phyloP scores from a whole-genome alignment of 2,113 vertebrate species.

The Thymallus thymallus region DNA sequence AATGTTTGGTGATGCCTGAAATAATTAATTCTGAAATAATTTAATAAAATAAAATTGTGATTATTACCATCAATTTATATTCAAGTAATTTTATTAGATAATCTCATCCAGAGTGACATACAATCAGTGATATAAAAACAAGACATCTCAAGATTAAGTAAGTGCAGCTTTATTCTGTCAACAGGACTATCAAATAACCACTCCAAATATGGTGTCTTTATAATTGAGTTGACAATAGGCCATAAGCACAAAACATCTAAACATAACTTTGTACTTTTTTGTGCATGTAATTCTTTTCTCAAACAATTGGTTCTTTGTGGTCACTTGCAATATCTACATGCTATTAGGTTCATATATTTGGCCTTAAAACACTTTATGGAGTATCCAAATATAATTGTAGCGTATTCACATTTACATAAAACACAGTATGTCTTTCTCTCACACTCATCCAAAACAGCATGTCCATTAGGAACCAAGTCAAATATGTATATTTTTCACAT shows the following conservation, averaged over 20 bases:
- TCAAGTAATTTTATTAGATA: background rate
- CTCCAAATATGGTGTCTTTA: slow-evolving; percentile 2
- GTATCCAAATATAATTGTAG: background rate
- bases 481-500: background rate
- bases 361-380: background rate
- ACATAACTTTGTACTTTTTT: background rate
- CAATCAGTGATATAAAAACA: background rate
- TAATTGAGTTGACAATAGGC: background rate
- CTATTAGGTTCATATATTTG: background rate
- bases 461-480: background rate
- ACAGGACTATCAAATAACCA: background rate
- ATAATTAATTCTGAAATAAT: background rate
- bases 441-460: background rate
- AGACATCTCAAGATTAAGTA: background rate
- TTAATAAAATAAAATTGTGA: no score
- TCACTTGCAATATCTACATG: background rate
- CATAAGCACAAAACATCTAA: background rate
- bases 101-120: background rate
- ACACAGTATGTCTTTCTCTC: background rate
- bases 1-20: slow-evolving; percentile 2
- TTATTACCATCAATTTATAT: no score
- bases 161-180: slow-evolving; percentile 8
- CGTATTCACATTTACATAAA: background rate
- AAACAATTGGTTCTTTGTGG: background rate
- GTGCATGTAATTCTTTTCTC: no score